Base-by-base conservation (phyloP, 2,797 vertebrate genomes). In the Antrozous pallidus region DNA sequence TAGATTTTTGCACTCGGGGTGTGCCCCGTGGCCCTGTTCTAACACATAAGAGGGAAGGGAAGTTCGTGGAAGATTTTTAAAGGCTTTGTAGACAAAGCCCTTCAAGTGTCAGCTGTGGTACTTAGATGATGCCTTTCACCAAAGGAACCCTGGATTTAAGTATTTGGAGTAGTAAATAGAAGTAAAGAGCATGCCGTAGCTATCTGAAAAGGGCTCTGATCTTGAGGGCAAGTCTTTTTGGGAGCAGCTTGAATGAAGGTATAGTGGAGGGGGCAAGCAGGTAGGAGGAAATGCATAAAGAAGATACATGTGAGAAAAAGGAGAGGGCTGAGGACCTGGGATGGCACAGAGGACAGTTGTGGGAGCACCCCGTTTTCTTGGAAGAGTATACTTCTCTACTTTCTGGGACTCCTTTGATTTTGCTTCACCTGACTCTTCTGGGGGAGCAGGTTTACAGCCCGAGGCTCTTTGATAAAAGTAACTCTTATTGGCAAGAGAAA, bases 381-480 rank as follows among this genome's bases (percentile, higher is more conserved):
- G 58, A 82, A 65, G 40, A 31, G 8, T 13, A 4, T 12, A 38
- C 12, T 10, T 3, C 22, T 80, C 33, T 20, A 16, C 22, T 94
- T 85, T 40, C 74, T 65, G 73, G 74, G 79, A 20, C 65, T 79
- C 51, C 56, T 88, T 78, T 80, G 79, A 31, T 84, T 88, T 71
- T 77, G 14, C 47, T 78, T 92, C 83, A 70, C 69, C 51, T 73
- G 54, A 45, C 47, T 75, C 49, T 69, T 94, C 18, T 28, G 8
- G 65, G 54, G 83, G 56, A 91, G 24, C 56, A 78, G 54, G 49
- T 83, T 91, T 78, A 56, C 1, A 93, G 79, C 74, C 33, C 56
- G 31, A 56, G 65, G 88, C 69, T 85, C 70, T 83, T 67, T 31
- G 82, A 83, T 93, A 67, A 81, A 93, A 87, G 85, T 38, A 86